Conservation (phyloP, 1,140 invertebrate genomes). For the Drosophila serrata region DNA sequence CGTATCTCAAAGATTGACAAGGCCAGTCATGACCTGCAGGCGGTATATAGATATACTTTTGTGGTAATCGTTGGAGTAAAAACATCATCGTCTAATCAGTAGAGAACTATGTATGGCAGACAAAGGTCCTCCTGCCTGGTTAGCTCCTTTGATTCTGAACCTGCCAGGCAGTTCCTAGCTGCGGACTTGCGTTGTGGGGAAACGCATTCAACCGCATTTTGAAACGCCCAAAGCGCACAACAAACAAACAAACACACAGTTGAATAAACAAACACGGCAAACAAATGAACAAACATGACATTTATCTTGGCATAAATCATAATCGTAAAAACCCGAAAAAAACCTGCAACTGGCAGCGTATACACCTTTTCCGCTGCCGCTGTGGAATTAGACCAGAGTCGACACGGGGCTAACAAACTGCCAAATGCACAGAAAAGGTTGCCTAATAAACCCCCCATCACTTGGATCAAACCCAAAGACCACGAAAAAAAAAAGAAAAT, state of each 20-base stretch:
- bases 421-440: constrained; percentile 56
- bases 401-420: constrained; percentile 10
- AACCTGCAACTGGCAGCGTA: constrained; percentile 62
- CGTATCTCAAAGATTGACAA: constrained; percentile 18
- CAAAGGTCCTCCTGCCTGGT: constrained; percentile 14
- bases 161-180: neutral
- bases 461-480: neutral
- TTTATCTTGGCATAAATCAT: constrained; percentile 62
- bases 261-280: constrained; percentile 15
- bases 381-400: neutral
- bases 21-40: constrained; percentile 3
- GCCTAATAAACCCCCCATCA: constrained; percentile 31
- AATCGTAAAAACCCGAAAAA: constrained; percentile 18
- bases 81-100: constrained; percentile 9
- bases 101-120: neutral
- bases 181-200: neutral
- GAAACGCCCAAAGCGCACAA: constrained; percentile 16
- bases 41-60: neutral
- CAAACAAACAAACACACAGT: constrained; percentile 17
- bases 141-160: neutral
- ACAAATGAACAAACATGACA: constrained; percentile 39
- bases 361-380: constrained; percentile 13
- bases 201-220: constrained; percentile 20
- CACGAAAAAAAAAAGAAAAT: neutral
- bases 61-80: constrained; percentile 7